Evolutionary conservation across 1,140 invertebrate genomes (phyloP), one percentile per base, ranked within the genome.

Genomic region (Drosophila rufa): DNA sequence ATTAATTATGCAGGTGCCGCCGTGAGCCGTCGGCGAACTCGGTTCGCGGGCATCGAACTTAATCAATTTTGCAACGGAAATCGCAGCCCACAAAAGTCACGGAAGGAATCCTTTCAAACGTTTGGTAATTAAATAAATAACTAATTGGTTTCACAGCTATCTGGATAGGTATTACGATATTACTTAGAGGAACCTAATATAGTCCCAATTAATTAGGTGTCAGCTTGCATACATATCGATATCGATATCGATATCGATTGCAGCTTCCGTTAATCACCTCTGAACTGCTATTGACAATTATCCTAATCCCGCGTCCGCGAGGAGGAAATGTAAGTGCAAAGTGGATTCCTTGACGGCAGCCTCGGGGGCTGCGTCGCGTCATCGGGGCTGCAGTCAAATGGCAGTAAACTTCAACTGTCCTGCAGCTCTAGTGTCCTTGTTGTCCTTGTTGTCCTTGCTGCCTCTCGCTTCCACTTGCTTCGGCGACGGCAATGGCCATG

Each of bases 1-100:
- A 68, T 71, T 71, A 71, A 71, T 56, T 69, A 71, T 71, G 68
- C 68, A 73, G 45, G 3, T 42, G 67, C 48, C 64, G 30, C 64
- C 64, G 56, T 2, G 33, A 51, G 30, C 55, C 30, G 62, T 22
- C 42, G 19, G 38, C 46, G 19, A 27, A 45, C 42, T 40, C 12
- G 38, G 40, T 42, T 46, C 33, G 51, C 43, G 22, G 45, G 12
- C 50, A 70, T 36, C 17, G 33, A 56, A 57, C 38, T 27, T 30
- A 53, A 67, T 67, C 43, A 67, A 61, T 19, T 46, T 27, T 33
- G 30, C 30, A 40, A 15, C 9, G 30, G 22, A 45, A 43, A 61
- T 12, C 2, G 15, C 14, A 30, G 14, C n/a, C 15, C 36, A 22
- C 12, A 56, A 38, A 58, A 57, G 30, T 58, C 25, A 59, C 4